phyloP scores from a whole-genome alignment of 2,113 vertebrate species.

The Semicossyphus pulcher region DNA sequence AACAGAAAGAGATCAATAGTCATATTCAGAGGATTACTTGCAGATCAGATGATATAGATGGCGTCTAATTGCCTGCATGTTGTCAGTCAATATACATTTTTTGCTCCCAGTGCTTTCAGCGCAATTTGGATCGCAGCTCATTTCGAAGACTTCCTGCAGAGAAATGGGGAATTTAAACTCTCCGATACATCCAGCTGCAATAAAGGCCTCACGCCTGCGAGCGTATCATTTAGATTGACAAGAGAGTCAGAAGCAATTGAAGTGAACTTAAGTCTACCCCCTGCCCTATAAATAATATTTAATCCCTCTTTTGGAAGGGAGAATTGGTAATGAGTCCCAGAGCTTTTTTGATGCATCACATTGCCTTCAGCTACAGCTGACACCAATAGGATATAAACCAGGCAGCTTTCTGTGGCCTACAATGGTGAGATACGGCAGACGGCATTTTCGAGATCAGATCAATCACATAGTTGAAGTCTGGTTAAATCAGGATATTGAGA shows the following conservation, averaged over 20 bases:
- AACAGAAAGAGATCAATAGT: conserved; percentile 5
- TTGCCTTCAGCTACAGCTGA: conserved; percentile 67
- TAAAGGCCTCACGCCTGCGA: conserved; percentile 60
- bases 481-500: conserved; percentile 43
- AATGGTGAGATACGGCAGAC: conserved; percentile 47
- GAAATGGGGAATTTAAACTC: conserved; percentile 50
- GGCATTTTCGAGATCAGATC: conserved; percentile 57
- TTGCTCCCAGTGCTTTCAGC: conserved; percentile 23
- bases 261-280: conserved; percentile 74
- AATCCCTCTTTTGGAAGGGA: conserved; percentile 71
- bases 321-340: conserved; percentile 68
- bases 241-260: conserved; percentile 70
- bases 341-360: conserved; percentile 70
- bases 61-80: conserved; percentile 32
- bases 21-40: conserved; percentile 22
- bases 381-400: conserved; percentile 69
- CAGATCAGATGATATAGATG: conserved; percentile 21
- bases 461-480: conserved; percentile 55
- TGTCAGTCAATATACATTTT: conserved; percentile 46
- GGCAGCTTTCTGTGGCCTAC: conserved; percentile 51
- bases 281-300: conserved; percentile 80
- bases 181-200: conserved; percentile 51
- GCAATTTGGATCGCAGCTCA: conserved; percentile 49
- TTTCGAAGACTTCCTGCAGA: conserved; percentile 37
- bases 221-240: conserved; percentile 77